Evolutionary conservation across 92 coral and sea anemone species (phyloP).

Genomic region (Pocillopora grandis): DNA sequence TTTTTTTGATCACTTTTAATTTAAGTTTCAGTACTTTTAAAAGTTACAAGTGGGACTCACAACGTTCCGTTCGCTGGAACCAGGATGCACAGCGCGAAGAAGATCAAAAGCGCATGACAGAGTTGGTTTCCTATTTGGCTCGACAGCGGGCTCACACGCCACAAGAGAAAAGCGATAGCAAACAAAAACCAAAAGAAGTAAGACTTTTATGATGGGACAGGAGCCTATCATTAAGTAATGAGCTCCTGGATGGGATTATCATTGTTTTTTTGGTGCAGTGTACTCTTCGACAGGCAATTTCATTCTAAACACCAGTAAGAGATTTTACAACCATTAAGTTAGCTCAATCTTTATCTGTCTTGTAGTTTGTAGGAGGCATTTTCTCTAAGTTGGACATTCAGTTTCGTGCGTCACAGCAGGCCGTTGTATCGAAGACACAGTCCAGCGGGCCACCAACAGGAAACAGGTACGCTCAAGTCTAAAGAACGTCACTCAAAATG

Average conservation of each 20-base stretch:
- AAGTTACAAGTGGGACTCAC: constrained; percentile 97
- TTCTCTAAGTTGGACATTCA: constrained; percentile 91
- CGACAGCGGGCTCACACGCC: constrained; percentile 68
- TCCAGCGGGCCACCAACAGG: constrained; percentile 67
- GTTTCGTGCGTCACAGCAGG: constrained; percentile 76
- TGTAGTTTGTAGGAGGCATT: constrained; percentile 84
- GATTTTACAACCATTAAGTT: not conserved
- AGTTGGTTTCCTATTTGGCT: constrained; percentile 74
- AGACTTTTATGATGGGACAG: not conserved
- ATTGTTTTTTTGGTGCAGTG: too few relatives aligned
- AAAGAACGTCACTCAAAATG: not conserved
- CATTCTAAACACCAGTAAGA: too few relatives aligned
- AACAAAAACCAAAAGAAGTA: constrained; percentile 92
- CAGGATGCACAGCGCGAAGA: constrained; percentile 99
- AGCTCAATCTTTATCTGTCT: not conserved
- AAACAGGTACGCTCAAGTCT: constrained; percentile 48
- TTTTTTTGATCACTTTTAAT: not conserved
- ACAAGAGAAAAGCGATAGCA: constrained; percentile 72
- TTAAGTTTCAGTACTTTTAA: constrained; percentile 87
- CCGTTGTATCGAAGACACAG: constrained; percentile 49
- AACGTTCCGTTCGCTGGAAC: constrained; percentile 98
- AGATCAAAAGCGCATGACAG: constrained; percentile 94
- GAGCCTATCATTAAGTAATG: too few relatives aligned
- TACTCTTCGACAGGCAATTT: too few relatives aligned
- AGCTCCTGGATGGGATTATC: too few relatives aligned